A percentile compares a stretch with the other conserved stretches of the same genome.
phyloP scores from a whole-genome alignment of 1,140 invertebrate genomes.

The Habropoda laboriosa region DNA sequence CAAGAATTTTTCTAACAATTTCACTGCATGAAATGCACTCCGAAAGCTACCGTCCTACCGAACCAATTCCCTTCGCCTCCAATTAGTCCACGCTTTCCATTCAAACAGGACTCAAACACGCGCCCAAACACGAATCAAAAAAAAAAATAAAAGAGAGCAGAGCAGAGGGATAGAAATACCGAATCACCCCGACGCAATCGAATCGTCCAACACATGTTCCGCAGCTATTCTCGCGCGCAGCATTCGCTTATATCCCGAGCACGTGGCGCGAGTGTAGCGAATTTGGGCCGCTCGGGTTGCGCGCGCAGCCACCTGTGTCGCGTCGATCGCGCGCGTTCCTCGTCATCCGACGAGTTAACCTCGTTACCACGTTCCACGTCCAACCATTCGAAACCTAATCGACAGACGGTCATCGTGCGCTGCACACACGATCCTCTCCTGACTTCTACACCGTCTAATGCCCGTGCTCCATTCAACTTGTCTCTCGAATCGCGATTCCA shows the following conservation, averaged over 20 bases:
- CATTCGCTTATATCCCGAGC: no score
- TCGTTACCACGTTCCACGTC: conserved; percentile 17
- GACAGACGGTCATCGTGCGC: not conserved
- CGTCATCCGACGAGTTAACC: conserved; percentile 20
- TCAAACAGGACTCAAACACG: not conserved
- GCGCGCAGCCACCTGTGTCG: not conserved
- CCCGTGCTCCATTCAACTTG: not conserved
- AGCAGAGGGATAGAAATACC: no score
- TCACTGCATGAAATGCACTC: no score
- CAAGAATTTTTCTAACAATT: no score
- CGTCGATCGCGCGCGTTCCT: not conserved
- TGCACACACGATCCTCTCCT: not conserved
- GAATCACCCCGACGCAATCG: no score
- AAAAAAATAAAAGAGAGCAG: no score
- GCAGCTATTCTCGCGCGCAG: no score
- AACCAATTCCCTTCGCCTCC: not conserved
- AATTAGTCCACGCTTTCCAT: no score
- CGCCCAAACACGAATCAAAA: not conserved
- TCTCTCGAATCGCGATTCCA: not conserved
- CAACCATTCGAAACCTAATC: conserved; percentile 13
- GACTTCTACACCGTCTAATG: not conserved
- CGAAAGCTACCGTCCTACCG: no score
- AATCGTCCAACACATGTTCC: no score
- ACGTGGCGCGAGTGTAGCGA: not conserved
- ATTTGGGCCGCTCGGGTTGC: not conserved